A percentile compares a stretch with the other conserved stretches of the same genome.
phyloP scores from a whole-genome alignment of 1,140 invertebrate species.

The Hermetia illucens region DNA sequence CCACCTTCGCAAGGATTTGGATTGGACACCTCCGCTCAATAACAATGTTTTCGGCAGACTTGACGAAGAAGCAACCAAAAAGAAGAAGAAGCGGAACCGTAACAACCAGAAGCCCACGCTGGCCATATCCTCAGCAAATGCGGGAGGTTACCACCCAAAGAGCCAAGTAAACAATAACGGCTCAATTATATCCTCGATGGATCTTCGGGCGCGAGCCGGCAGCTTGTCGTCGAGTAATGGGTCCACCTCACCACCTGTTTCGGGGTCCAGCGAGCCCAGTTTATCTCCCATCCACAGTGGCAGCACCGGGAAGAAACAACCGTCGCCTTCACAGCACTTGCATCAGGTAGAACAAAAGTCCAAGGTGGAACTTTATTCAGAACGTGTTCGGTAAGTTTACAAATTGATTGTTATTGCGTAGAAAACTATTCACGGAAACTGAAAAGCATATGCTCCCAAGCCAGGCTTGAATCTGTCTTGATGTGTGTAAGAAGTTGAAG shows the following conservation, averaged over 20 bases:
- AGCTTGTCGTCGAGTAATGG: constrained; percentile 50
- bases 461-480: too few species aligned
- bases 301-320: constrained; percentile 44
- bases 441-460: too few species aligned
- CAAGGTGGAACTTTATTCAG: constrained; percentile 66
- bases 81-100: constrained; percentile 54
- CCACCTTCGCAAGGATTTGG: constrained; percentile 85
- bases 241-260: constrained; percentile 50
- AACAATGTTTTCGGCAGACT: constrained; percentile 26
- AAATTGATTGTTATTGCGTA: not conserved
- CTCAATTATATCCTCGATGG: constrained; percentile 24
- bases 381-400: constrained; percentile 57
- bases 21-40: constrained; percentile 63
- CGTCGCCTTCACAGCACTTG: constrained; percentile 14
- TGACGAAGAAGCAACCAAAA: constrained; percentile 45
- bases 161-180: constrained; percentile 14
- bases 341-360: constrained; percentile 31
- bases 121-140: constrained; percentile 30
- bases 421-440: too few species aligned
- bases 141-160: constrained; percentile 5
- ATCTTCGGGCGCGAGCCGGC: constrained; percentile 39
- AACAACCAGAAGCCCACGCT: constrained; percentile 45
- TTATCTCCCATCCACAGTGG: constrained; percentile 50
- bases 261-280: constrained; percentile 52
- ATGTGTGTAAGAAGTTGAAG: too few species aligned